These are phyloP conservation scores for Macroteleia sp. DNA, from an alignment of 2,888 invertebrate species.

Conservation along the genomic window DNA sequence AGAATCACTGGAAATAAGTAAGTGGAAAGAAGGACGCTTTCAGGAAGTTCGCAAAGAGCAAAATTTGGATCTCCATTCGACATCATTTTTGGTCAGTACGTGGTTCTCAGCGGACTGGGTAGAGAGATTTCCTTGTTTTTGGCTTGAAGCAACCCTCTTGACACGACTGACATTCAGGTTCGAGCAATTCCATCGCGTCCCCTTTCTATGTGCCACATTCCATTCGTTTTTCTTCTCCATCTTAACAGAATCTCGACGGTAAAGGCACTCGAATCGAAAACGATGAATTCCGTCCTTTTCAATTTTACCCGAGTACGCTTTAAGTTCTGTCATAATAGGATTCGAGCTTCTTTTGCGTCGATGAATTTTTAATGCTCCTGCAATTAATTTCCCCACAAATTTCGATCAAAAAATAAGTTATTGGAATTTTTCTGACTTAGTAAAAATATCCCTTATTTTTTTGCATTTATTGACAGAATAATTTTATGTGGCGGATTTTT, in stretches of 20 bases:
- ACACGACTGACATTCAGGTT: slow-evolving; percentile 37
- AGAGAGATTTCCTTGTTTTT: slow-evolving; percentile 29
- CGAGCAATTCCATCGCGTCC: slow-evolving; percentile 53
- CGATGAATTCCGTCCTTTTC: slow-evolving; percentile 62
- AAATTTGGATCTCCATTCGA: slow-evolving; percentile 45
- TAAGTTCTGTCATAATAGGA: slow-evolving; percentile 5
- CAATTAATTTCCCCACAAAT: no score
- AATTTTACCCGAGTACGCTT: slow-evolving; percentile 37
- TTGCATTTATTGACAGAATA: no score
- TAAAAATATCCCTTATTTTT: no score
- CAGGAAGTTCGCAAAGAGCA: slow-evolving; percentile 23
- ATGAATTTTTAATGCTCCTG: slow-evolving; percentile 31
- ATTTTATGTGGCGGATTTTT: no score
- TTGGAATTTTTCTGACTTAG: no score
- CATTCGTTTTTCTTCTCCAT: slow-evolving; percentile 58
- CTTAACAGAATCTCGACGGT: slow-evolving; percentile 50
- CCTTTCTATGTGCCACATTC: slow-evolving; percentile 48
- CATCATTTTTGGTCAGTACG: slow-evolving; percentile 58
- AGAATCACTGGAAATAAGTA: slow-evolving; percentile 49
- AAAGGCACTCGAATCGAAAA: slow-evolving; percentile 55
- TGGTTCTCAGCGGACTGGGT: slow-evolving; percentile 6
- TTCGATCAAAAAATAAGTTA: no score
- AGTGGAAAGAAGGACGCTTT: slow-evolving; percentile 25
- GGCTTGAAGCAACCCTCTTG: slow-evolving; percentile 40
- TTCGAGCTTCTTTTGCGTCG: slow-evolving; percentile 17